phyloP scores from a whole-genome alignment of 2,113 vertebrate species.

The Pituophis catenifer region DNA sequence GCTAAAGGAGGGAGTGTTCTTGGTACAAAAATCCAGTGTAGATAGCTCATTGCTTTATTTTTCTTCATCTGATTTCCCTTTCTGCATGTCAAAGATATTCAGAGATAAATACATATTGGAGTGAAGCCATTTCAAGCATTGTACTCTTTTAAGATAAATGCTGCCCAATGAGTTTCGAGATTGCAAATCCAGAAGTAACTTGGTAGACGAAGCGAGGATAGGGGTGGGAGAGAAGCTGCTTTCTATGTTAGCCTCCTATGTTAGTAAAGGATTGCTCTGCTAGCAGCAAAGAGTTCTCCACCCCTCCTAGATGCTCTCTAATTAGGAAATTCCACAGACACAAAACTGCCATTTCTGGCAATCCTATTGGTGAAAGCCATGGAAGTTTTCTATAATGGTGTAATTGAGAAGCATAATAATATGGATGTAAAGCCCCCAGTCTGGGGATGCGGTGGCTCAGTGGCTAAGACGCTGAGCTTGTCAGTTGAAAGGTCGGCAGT shows the following conservation, averaged over 20 bases:
- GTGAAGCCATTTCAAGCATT: slow-evolving; percentile 18
- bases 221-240: not conserved
- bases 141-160: not conserved
- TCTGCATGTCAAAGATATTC: slow-evolving; percentile 7
- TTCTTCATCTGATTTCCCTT: not conserved
- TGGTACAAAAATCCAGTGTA: slow-evolving; percentile 36
- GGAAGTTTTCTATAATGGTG: not conserved
- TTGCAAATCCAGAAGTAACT: not conserved
- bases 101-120: slow-evolving; percentile 17
- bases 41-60: slow-evolving; percentile 10
- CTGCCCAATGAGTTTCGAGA: not conserved
- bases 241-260: not conserved
- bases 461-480: no score
- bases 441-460: no score
- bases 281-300: not conserved
- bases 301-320: not conserved
- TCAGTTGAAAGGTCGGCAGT: no score
- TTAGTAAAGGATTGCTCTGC: not conserved
- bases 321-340: not conserved
- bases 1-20: slow-evolving; percentile 57
- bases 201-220: not conserved
- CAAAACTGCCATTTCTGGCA: not conserved
- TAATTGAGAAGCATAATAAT: not conserved
- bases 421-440: not conserved
- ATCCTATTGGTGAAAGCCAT: no score